Conservation (phyloP, 2,797 vertebrate genomes). For the Neosilurus mollespiculum region DNA sequence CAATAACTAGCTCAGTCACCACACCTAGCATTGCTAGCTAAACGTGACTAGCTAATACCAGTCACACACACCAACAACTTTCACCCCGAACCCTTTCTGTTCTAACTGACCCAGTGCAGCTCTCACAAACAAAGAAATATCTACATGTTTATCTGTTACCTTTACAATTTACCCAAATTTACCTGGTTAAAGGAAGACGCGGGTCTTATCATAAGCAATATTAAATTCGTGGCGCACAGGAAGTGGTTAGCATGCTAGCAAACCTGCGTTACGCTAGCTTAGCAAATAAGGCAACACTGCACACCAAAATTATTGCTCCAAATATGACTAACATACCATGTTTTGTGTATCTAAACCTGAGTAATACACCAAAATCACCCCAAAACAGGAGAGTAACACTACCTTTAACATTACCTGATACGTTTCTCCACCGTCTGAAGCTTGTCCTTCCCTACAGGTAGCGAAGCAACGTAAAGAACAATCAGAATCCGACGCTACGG, state of each 20-base stretch:
- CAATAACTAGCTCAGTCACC: neutral
- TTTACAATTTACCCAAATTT: neutral
- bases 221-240: neutral
- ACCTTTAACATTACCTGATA: neutral
- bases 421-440: slow-evolving; percentile 28
- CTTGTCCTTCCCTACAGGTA: slow-evolving; percentile 36
- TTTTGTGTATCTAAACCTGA: too few relatives aligned
- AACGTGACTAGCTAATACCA: too few relatives aligned
- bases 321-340: neutral
- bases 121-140: neutral
- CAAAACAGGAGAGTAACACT: neutral
- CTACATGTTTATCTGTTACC: neutral
- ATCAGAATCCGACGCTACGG: slow-evolving; percentile 31
- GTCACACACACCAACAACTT: slow-evolving; percentile 2
- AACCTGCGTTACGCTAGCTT: slow-evolving; percentile 43
- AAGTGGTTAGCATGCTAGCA: slow-evolving; percentile 8
- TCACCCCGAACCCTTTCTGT: neutral
- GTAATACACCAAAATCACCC: neutral
- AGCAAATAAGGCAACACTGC: slow-evolving; percentile 4
- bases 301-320: neutral
- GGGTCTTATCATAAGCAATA: too few relatives aligned
- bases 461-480: slow-evolving; percentile 40
- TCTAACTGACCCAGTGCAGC: neutral
- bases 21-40: neutral
- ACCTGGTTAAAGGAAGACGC: neutral